These are phyloP conservation scores for Danio jaintianensis DNA, from an alignment of 2,797 vertebrate genomes.

Conservation along the genomic window DNA sequence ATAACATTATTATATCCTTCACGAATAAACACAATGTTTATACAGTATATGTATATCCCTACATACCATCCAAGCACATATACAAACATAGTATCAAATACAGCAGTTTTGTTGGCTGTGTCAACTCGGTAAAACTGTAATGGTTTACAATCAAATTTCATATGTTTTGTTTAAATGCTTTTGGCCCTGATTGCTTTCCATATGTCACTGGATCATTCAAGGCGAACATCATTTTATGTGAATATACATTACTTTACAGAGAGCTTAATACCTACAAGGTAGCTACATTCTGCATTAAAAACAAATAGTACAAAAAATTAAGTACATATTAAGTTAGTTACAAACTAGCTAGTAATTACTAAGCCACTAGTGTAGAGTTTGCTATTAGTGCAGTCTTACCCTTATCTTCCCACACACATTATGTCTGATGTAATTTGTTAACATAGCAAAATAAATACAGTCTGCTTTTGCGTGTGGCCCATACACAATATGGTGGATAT, in stretches of 20 bases:
- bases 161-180: no score
- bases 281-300: neutral
- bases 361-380: neutral
- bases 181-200: no score
- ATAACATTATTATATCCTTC: no score
- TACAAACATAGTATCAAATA: no score
- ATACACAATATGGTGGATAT: no score
- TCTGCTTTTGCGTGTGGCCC: neutral
- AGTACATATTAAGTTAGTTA: neutral
- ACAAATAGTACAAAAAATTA: neutral
- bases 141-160: no score
- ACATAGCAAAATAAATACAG: neutral
- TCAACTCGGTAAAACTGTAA: no score
- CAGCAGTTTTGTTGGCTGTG: no score
- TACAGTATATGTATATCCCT: no score
- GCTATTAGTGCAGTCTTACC: neutral
- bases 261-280: neutral
- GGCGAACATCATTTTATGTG: neutral
- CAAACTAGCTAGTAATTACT: neutral
- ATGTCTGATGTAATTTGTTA: conserved; percentile 1
- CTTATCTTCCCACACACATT: neutral
- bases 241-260: neutral
- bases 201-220: no score
- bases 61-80: no score
- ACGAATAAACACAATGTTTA: no score